A percentile compares a stretch with the other conserved stretches of the same genome.
phyloP scores from a whole-genome alignment of 2,888 invertebrate species.

The Argyresthia goedartella region DNA sequence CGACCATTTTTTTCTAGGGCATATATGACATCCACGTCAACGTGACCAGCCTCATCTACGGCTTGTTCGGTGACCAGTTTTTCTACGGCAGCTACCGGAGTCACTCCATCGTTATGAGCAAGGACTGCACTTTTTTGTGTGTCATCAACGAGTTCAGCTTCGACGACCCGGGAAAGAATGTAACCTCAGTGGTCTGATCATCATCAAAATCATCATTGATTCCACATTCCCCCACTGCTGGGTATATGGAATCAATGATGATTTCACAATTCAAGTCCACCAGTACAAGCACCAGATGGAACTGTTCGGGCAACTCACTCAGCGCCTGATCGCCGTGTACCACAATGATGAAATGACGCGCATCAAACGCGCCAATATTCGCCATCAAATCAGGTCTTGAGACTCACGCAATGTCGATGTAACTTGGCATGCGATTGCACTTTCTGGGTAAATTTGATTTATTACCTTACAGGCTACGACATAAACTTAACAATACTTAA shows the following conservation, averaged over 20 bases:
- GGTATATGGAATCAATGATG: too few species aligned
- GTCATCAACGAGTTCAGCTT: not conserved
- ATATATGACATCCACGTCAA: not conserved
- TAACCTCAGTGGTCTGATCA: too few species aligned
- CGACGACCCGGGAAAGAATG: not conserved
- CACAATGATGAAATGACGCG: conserved; percentile 92
- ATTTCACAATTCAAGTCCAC: too few species aligned
- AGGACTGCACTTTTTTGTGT: not conserved
- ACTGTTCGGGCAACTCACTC: conserved; percentile 89
- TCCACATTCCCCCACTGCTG: too few species aligned
- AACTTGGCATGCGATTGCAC: too few species aligned
- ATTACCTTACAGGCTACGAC: too few species aligned
- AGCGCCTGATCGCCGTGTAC: conserved; percentile 91
- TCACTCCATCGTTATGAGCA: not conserved
- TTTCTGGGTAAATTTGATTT: too few species aligned
- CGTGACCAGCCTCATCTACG: not conserved
- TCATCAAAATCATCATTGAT: too few species aligned
- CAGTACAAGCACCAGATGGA: conserved; percentile 94
- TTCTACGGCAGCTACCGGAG: not conserved
- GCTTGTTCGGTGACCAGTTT: not conserved
- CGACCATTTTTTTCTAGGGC: not conserved
- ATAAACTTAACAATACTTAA: too few species aligned
- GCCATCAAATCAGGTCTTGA: too few species aligned
- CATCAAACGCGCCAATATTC: conserved; percentile 90
- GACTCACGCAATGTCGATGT: too few species aligned